These are phyloP conservation scores for Platanista minor DNA, from an alignment of 2,113 vertebrate genomes.

Conservation along the genomic window DNA sequence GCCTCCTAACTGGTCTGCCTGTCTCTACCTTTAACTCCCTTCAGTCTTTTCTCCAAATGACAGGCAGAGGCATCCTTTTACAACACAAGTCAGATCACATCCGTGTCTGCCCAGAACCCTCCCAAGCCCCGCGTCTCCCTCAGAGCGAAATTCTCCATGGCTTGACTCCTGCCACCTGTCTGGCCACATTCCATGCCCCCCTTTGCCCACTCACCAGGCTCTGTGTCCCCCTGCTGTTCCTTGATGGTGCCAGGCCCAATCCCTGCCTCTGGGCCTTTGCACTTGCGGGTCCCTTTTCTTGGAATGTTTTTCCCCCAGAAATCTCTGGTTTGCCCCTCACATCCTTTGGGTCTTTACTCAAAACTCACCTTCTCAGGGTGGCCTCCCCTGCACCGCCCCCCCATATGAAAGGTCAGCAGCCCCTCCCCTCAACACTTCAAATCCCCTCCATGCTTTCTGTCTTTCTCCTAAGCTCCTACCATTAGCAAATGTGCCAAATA, in stretches of 20 bases:
- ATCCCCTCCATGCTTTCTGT: neutral
- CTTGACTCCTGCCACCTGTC: neutral
- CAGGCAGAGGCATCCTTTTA: neutral
- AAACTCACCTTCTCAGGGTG: neutral
- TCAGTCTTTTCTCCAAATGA: neutral
- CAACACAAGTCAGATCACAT: neutral
- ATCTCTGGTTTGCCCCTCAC: neutral
- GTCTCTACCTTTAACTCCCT: neutral
- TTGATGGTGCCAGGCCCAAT: neutral
- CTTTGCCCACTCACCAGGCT: too few relatives aligned
- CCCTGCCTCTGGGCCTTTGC: neutral
- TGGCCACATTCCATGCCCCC: accelerated
- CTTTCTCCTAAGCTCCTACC: neutral
- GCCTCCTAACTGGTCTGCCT: neutral
- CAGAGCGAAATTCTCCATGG: accelerated
- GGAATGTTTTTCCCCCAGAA: neutral
- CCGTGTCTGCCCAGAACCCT: neutral
- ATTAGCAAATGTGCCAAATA: neutral
- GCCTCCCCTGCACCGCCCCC: neutral
- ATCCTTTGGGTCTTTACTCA: neutral
- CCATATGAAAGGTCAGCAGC: neutral
- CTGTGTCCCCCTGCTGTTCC: neutral
- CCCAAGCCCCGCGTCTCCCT: neutral
- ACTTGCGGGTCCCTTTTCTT: neutral
- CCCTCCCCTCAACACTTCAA: neutral